These are phyloP conservation scores for Ptychochromis oligacanthus DNA, from an alignment of 2,113 vertebrate genomes.

Conservation along the genomic window DNA sequence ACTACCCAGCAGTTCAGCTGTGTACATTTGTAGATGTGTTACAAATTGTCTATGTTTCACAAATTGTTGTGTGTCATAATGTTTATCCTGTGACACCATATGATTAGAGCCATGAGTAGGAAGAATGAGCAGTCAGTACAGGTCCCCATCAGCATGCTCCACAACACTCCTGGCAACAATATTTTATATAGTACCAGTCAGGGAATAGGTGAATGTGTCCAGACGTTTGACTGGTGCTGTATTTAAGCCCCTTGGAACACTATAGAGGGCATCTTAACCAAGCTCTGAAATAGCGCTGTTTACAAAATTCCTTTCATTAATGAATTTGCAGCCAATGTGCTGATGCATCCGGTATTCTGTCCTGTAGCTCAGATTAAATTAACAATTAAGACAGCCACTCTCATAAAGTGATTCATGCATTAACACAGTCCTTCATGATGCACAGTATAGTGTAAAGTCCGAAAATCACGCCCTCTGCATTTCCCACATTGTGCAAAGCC, in stretches of 20 bases:
- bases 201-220: not conserved
- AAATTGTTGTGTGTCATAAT: not conserved
- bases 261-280: not conserved
- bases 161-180: not conserved
- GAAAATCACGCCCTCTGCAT: not conserved
- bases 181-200: not conserved
- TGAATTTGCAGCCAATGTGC: no score
- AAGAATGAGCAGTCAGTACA: not conserved
- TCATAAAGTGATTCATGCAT: not conserved
- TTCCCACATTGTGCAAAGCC: not conserved
- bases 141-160: not conserved
- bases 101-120: not conserved
- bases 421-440: not conserved
- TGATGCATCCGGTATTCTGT: not conserved
- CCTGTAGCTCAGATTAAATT: not conserved
- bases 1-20: no score
- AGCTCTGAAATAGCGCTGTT: not conserved
- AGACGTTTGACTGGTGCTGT: not conserved
- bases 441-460: not conserved
- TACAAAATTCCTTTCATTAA: not conserved
- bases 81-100: not conserved
- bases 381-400: not conserved
- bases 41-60: not conserved
- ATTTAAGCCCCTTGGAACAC: not conserved
- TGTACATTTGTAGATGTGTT: not conserved